Evolutionary conservation across 2,888 invertebrate genomes (phyloP), one percentile per base, ranked within the genome.

Genomic region (Pedicia rivosa): DNA sequence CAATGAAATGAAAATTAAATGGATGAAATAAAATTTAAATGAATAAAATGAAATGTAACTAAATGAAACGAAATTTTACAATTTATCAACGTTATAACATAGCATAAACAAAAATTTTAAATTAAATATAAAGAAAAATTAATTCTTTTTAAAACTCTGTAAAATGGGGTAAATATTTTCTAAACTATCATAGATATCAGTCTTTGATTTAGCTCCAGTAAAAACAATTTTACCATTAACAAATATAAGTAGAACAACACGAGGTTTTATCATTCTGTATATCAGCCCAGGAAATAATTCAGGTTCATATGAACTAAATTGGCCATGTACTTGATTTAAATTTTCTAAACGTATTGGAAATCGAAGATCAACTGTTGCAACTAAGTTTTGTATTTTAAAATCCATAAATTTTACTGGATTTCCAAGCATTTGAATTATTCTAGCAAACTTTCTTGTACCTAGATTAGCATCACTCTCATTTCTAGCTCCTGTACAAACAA

Each of bases 171-270:
- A 90, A 52, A 97, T 95, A 52, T 87, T 87, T 48, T 87, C 86
- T 48, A 97, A 69, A 12, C 95, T 90, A 55, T 94, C 92, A 57
- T 82, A 79, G 29, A 97, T 83, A 53, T 95, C 92, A 52, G 74
- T 72, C 46, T 92, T 70, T 33, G 81, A 78, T 65, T 95, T 97
- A 20, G 90, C 95, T 45, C 73, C 72, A 52, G 97, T 98, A 43
- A 98, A 78, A 2, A 98, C 97, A 46, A 98, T 78, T 72, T 98
- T 99, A 38, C 98, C 98, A 59, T 95, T 97, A 2, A 98, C 97
- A 66, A 99, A 99, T 58, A 99, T 95, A 9, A 99, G 66, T 43
- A 98, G 64, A 1, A 97, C 97, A 45, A 98, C 79, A 46, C 91
- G 74, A 0, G 97, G 97, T 51, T 88, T 82, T 27, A 97, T 86